Conservation (phyloP, 2,113 vertebrate genomes). For the Indicator indicator region DNA sequence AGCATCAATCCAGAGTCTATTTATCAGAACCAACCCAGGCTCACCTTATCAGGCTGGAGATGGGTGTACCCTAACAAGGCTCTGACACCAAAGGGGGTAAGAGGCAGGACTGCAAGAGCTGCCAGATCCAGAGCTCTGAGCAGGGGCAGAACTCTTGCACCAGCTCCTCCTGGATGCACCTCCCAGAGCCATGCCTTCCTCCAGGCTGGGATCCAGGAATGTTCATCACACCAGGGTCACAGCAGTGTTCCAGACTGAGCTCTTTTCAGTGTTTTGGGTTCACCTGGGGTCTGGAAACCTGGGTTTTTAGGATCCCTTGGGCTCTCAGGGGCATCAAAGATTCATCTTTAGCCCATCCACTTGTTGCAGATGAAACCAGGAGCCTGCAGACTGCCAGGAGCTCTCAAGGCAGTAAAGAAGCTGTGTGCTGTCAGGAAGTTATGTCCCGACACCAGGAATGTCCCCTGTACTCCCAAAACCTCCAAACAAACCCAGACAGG, state of each 20-base stretch:
- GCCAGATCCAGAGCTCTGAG: neutral
- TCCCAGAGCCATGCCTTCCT: fast-evolving
- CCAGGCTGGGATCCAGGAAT: neutral
- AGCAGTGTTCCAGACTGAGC: fast-evolving
- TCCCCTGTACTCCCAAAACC: neutral
- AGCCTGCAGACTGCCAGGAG: neutral
- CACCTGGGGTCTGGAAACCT: neutral
- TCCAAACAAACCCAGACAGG: neutral
- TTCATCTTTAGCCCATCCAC: neutral
- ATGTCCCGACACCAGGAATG: neutral
- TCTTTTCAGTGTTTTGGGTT: neutral
- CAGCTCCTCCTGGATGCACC: neutral
- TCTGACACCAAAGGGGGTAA: neutral
- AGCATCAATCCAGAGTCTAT: neutral
- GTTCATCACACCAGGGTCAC: neutral
- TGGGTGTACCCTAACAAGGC: neutral
- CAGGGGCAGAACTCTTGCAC: neutral
- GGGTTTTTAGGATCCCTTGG: neutral
- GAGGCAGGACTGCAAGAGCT: neutral
- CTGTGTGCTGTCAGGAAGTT: neutral
- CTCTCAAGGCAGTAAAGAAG: neutral
- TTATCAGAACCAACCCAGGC: slow-evolving; percentile 25
- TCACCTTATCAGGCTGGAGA: neutral
- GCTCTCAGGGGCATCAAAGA: fast-evolving
- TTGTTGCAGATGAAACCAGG: neutral